A percentile compares a stretch with the other conserved stretches of the same genome.
Evolutionary conservation across 2,888 invertebrate species (phyloP).

Genomic region (Lissonota sp.): DNA sequence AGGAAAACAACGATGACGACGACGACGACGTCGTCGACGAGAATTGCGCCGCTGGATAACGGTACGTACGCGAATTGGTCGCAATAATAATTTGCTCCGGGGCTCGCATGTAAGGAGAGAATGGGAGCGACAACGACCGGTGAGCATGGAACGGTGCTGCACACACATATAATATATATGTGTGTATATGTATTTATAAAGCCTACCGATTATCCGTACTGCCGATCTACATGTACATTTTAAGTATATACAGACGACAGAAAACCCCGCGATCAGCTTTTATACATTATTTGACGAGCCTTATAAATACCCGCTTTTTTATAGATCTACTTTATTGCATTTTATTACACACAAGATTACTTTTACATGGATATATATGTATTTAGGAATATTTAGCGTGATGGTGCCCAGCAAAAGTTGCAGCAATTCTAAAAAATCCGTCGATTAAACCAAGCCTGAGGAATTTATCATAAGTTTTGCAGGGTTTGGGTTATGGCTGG

Average conservation of each 20-base stretch:
- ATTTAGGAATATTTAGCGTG: neutral
- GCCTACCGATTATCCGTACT: slow-evolving; percentile 52
- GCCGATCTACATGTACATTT: slow-evolving; percentile 53
- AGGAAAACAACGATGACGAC: slow-evolving; percentile 52
- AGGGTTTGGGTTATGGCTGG: too few relatives aligned
- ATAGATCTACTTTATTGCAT: slow-evolving; percentile 55
- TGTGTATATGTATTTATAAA: too few relatives aligned
- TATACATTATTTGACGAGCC: slow-evolving; percentile 44
- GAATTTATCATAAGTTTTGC: too few relatives aligned
- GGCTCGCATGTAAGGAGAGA: slow-evolving; percentile 49
- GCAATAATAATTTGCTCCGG: slow-evolving; percentile 63
- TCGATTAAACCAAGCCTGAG: too few relatives aligned
- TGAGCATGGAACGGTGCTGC: neutral
- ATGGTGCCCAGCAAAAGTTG: slow-evolving; percentile 45
- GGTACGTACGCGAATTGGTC: slow-evolving; percentile 60
- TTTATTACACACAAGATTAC: slow-evolving; percentile 34
- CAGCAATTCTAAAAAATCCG: slow-evolving; percentile 63
- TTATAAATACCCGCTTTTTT: slow-evolving; percentile 48
- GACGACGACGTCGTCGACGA: slow-evolving; percentile 41
- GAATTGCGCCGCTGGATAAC: slow-evolving; percentile 53
- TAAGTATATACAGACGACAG: slow-evolving; percentile 30
- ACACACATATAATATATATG: too few relatives aligned
- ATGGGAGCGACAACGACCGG: slow-evolving; percentile 1
- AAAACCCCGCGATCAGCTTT: slow-evolving; percentile 22
- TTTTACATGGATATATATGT: neutral